Percentiles rank a stretch among this genome's conserved stretches.
Evolutionary conservation across 2,113 vertebrate genomes (phyloP).

Genomic region (Baryphthengus martii): DNA sequence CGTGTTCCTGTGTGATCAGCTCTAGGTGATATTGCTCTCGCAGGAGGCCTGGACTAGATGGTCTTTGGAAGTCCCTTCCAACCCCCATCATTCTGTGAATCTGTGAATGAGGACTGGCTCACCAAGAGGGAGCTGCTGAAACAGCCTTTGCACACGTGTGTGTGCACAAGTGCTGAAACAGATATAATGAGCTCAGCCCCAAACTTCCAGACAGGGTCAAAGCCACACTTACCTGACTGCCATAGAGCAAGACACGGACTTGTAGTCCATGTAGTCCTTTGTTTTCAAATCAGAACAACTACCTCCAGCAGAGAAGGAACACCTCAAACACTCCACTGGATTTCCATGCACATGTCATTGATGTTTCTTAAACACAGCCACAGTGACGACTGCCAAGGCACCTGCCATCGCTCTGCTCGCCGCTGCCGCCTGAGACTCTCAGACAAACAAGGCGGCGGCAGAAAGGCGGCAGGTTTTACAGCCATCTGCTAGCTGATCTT

Average conservation of each 20-base stretch:
- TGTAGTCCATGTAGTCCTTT: no score
- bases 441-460: fast-evolving
- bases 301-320: background rate
- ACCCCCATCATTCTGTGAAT: no score
- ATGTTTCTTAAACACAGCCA: background rate
- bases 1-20: no score
- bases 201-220: background rate
- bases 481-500: background rate
- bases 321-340: background rate
- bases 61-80: no score
- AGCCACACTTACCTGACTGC: fast-evolving
- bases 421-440: background rate
- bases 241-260: background rate
- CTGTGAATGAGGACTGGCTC: background rate
- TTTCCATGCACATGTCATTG: fast-evolving
- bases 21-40: no score
- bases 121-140: background rate
- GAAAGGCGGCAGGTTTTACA: background rate
- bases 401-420: background rate
- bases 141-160: background rate
- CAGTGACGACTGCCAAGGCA: background rate
- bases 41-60: no score
- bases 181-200: background rate
- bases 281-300: background rate
- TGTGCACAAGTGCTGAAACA: background rate